A percentile compares a stretch with the other conserved stretches of the same genome.
Conservation (phyloP, 2,888 invertebrate genomes). For the Augochlorella aurata region DNA sequence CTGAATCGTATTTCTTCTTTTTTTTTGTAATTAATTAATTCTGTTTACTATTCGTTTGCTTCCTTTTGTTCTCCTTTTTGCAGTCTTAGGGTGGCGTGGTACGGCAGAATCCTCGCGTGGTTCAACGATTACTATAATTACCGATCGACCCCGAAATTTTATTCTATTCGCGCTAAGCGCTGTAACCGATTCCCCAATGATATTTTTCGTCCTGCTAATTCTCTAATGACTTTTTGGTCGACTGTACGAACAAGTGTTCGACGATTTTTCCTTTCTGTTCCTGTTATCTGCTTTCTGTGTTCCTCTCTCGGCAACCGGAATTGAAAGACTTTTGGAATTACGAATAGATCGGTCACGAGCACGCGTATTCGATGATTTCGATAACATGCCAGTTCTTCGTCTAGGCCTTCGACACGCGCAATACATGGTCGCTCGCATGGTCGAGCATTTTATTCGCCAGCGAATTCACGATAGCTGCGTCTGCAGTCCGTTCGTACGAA, state of each 20-base stretch:
- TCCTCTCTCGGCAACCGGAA: not conserved
- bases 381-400: not conserved
- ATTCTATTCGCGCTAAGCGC: conserved; percentile 15
- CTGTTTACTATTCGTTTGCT: conserved; percentile 22
- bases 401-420: conserved; percentile 9
- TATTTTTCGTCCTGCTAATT: conserved; percentile 21
- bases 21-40: not conserved
- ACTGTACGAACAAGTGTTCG: conserved; percentile 41
- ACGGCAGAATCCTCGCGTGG: not conserved
- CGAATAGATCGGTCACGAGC: not conserved
- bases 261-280: conserved; percentile 14
- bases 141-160: conserved; percentile 17
- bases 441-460: conserved; percentile 27
- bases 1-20: not conserved
- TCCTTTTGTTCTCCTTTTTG: conserved; percentile 17
- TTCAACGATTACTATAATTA: conserved; percentile 5
- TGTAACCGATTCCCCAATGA: conserved; percentile 30
- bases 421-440: conserved; percentile 8
- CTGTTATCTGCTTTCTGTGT: conserved; percentile 8
- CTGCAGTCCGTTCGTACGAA: conserved; percentile 39
- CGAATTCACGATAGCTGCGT: conserved; percentile 47
- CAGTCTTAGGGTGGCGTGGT: conserved; percentile 32
- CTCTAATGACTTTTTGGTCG: conserved; percentile 36
- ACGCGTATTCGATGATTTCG: not conserved
- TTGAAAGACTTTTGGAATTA: not conserved